Evolutionary conservation across 2,113 vertebrate genomes (phyloP).

Genomic region (Mellivora capensis): DNA sequence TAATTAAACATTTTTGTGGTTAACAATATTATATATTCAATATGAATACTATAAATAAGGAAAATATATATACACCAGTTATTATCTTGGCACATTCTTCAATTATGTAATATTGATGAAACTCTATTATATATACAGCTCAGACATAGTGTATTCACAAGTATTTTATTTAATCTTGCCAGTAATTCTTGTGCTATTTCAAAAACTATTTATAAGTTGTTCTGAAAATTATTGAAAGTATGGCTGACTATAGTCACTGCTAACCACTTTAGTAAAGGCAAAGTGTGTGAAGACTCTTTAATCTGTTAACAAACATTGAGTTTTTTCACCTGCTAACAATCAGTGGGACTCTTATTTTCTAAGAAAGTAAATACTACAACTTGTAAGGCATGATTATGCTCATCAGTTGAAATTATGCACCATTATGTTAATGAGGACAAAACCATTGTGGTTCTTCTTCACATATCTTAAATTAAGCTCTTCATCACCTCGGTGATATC

Average conservation of each 20-base stretch:
- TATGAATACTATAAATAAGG: not conserved
- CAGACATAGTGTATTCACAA: not conserved
- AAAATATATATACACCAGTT: not conserved
- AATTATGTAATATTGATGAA: not conserved
- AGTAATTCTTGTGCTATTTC: not conserved
- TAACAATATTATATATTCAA: not conserved
- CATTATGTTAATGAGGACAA: not conserved
- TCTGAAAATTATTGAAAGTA: not conserved
- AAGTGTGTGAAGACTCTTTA: not conserved
- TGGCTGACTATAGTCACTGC: not conserved
- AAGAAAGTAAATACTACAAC: constrained; percentile 22
- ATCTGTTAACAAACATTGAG: not conserved
- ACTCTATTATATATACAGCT: not conserved
- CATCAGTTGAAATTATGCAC: not conserved
- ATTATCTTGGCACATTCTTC: not conserved
- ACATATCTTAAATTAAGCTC: constrained; percentile 16
- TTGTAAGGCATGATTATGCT: not conserved
- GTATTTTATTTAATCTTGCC: not conserved
- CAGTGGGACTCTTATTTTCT: not conserved
- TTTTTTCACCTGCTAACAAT: not conserved
- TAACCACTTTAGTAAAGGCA: not conserved
- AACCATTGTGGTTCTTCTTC: not conserved
- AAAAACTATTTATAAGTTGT: not conserved
- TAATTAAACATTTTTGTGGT: not conserved
- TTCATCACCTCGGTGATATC: not conserved